phyloP scores from a whole-genome alignment of 2,113 vertebrate genomes.

The Neomonachus schauinslandi region DNA sequence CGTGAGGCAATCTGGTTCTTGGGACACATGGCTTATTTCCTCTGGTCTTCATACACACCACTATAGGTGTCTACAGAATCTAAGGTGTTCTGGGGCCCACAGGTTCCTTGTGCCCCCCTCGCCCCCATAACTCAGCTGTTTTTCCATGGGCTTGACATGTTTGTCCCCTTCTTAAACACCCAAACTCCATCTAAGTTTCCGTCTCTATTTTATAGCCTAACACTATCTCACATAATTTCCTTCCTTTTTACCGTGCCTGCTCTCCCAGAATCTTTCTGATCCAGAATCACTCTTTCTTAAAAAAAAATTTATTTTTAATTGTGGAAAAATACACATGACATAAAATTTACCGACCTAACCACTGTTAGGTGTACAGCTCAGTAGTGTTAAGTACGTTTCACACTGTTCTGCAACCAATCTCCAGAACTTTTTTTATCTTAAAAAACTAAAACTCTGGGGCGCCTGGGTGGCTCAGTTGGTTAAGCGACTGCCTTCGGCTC shows the following conservation, averaged over 20 bases:
- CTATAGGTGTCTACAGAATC: background rate
- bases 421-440: background rate
- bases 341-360: background rate
- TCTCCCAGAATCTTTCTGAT: background rate
- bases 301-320: background rate
- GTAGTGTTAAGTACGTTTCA: background rate
- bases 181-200: background rate
- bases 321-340: background rate
- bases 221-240: background rate
- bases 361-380: background rate
- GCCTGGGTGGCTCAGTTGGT: no score
- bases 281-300: background rate
- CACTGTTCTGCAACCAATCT: background rate
- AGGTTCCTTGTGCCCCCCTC: background rate
- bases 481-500: no score
- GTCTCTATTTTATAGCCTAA: background rate
- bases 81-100: background rate
- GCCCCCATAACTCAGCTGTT: background rate
- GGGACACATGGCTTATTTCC: accelerated
- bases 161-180: background rate
- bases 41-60: background rate
- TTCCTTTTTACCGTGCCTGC: background rate
- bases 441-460: background rate
- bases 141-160: background rate
- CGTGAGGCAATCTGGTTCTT: background rate